Percentiles rank a stretch among this genome's conserved stretches.
Evolutionary conservation across 2,113 vertebrate species (phyloP).

Genomic region (Ciconia maguari): DNA sequence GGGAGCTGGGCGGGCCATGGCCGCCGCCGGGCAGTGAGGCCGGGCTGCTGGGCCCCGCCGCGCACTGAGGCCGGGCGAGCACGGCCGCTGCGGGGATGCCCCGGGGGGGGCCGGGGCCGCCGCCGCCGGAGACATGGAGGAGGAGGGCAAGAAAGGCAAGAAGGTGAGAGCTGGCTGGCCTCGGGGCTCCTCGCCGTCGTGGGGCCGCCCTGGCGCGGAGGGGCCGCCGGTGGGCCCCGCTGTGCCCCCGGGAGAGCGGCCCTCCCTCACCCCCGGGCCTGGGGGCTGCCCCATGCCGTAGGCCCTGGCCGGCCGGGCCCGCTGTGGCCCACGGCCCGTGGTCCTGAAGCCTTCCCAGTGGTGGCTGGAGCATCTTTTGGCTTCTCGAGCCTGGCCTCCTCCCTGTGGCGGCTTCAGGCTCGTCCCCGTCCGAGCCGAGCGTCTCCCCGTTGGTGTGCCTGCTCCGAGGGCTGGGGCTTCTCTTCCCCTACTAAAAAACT

Average conservation of each 20-base stretch:
- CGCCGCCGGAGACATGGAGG: constrained; percentile 82
- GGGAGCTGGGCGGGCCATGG: neutral
- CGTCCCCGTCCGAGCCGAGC: fast-evolving
- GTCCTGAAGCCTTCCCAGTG: fast-evolving
- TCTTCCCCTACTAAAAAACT: fast-evolving
- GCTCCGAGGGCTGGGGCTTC: fast-evolving
- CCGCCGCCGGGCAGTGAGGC: neutral
- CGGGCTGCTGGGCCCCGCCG: neutral
- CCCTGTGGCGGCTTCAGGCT: too few species aligned
- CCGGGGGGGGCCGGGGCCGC: constrained; percentile 46
- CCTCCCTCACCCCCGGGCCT: fast-evolving
- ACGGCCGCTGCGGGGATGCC: constrained; percentile 35
- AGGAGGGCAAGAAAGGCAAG: constrained; percentile 91
- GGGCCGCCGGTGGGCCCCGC: neutral
- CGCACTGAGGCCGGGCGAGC: neutral
- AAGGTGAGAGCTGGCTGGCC: constrained; percentile 75
- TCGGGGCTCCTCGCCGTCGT: too few species aligned
- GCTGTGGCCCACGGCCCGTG: fast-evolving
- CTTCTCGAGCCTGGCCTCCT: neutral
- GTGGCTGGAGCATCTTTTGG: fast-evolving
- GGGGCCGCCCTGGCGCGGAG: too few species aligned
- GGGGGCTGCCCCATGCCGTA: fast-evolving
- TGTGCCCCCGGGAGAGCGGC: fast-evolving
- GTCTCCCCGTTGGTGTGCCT: fast-evolving
- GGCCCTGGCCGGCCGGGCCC: neutral